phyloP scores from a whole-genome alignment of 2,113 vertebrate genomes.

The Rostratula benghalensis region DNA sequence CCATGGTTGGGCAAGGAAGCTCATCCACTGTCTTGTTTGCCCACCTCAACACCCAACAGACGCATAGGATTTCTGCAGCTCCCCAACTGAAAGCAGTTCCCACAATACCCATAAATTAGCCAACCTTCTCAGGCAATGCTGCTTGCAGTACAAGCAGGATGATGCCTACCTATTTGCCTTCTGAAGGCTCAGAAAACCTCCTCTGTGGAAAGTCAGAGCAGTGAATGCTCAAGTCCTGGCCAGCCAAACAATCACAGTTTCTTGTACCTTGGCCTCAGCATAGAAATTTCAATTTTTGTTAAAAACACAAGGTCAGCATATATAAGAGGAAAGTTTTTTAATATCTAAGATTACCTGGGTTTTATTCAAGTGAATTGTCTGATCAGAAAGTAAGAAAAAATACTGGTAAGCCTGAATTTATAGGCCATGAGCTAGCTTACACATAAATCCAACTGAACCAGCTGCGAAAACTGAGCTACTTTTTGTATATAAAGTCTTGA shows the following conservation, averaged over 20 bases:
- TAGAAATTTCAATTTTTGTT: not conserved
- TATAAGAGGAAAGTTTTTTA: not conserved
- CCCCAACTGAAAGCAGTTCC: fast-evolving
- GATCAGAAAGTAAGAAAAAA: not conserved
- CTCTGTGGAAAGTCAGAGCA: not conserved
- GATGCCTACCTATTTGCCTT: not conserved
- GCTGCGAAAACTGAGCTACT: not conserved
- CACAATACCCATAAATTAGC: not conserved
- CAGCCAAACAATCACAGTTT: not conserved
- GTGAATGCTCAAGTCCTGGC: not conserved
- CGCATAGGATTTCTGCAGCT: not conserved
- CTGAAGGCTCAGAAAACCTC: not conserved
- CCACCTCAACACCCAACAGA: not conserved
- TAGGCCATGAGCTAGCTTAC: not conserved
- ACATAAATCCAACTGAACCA: not conserved
- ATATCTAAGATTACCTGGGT: not conserved
- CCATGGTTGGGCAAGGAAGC: not conserved
- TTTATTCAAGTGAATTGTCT: not conserved
- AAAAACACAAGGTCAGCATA: not conserved
- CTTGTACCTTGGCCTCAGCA: not conserved
- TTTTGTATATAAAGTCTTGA: not conserved
- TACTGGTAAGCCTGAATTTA: not conserved
- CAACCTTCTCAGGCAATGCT: not conserved
- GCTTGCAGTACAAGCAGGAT: not conserved
- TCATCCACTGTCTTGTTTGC: not conserved